phyloP scores from a whole-genome alignment of 2,113 vertebrate species.

The Amblyornis subalaris region DNA sequence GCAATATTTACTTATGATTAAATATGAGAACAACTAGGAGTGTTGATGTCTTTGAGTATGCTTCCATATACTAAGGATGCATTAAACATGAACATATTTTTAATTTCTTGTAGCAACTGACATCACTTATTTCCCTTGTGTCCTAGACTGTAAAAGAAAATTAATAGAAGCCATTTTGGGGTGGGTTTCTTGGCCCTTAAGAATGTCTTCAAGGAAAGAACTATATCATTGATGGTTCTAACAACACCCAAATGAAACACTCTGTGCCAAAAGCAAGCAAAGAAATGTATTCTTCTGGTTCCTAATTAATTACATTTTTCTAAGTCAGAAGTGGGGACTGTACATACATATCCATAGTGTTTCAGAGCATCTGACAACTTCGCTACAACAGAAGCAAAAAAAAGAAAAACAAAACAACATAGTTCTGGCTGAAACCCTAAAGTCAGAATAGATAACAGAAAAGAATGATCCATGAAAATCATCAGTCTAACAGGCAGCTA shows the following conservation, averaged over 20 bases:
- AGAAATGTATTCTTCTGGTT: neutral
- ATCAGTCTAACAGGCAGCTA: neutral
- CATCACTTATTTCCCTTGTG: neutral
- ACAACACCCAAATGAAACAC: neutral
- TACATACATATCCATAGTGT: neutral
- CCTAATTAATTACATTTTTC: neutral
- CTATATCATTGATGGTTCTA: neutral
- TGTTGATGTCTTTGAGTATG: neutral
- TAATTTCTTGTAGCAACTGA: neutral
- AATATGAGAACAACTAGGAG: neutral
- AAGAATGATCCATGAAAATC: neutral
- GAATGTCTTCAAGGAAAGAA: neutral
- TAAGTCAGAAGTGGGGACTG: neutral
- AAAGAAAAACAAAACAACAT: neutral
- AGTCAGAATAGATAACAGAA: neutral
- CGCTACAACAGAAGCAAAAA: neutral
- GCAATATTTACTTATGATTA: neutral
- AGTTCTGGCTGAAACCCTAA: neutral
- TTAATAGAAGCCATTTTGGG: neutral
- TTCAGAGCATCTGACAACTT: neutral
- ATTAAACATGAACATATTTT: neutral
- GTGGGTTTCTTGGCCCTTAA: neutral
- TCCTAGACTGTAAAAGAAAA: neutral
- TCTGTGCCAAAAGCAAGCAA: neutral
- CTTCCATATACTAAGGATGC: accelerated